A percentile compares a stretch with the other conserved stretches of the same genome.
These are phyloP conservation scores for Dicrurus megarhynchus DNA, from an alignment of 2,113 vertebrate genomes.

Conservation along the genomic window DNA sequence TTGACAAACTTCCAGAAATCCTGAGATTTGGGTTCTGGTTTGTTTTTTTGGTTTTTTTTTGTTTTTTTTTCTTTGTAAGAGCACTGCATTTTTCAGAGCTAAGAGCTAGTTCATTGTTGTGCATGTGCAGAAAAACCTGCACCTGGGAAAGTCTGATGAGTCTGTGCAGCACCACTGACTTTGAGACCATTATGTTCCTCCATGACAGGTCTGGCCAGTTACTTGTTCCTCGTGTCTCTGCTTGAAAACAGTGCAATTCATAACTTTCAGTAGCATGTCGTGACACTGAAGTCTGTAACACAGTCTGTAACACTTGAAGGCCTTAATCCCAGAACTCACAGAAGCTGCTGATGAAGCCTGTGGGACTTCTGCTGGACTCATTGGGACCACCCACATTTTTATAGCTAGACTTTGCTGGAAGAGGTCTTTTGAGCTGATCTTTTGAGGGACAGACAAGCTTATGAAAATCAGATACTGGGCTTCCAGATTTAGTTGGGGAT, in stretches of 20 bases:
- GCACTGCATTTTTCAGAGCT: background rate
- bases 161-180: too few relatives aligned
- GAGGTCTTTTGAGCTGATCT: background rate
- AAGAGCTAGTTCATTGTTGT: background rate
- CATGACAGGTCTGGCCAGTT: background rate
- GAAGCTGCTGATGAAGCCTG: background rate
- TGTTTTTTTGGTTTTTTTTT: fast-evolving
- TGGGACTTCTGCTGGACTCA: background rate
- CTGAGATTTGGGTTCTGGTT: too few relatives aligned
- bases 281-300: background rate
- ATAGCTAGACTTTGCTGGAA: background rate
- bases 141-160: background rate
- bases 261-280: background rate
- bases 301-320: background rate
- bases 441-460: background rate
- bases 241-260: background rate
- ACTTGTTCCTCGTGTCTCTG: background rate
- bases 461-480: background rate
- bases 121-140: fast-evolving
- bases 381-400: background rate
- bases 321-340: background rate
- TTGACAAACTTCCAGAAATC: background rate
- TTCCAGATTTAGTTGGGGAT: background rate
- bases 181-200: background rate
- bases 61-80: background rate